Evolutionary conservation across 2,888 invertebrate genomes (phyloP), one percentile per base, ranked within the genome.

Genomic region (Sceliomorpha sp.): DNA sequence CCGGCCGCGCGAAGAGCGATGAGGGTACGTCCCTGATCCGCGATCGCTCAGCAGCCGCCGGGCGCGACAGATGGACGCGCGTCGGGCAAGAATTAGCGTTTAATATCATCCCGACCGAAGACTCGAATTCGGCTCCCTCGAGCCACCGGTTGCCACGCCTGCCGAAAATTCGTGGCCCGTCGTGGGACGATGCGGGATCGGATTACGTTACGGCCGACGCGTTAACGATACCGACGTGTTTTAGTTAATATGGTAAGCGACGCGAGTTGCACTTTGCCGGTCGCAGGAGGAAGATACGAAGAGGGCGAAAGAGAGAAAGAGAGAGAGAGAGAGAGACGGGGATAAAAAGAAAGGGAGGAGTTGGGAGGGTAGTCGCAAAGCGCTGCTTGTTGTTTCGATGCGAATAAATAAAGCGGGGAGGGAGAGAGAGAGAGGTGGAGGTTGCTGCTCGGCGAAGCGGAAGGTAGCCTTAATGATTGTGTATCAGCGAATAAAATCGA

Each of bases 61-160:
- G 12, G 14, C n/a, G 20, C 73, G 73, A 68, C 73, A 73, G 73
- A 70, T 73, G 73, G 67, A 73, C 62, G 45, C 7, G 67, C 63
- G 44, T 58, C 34, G 55, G 34, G n/a, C 34, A 70, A 60, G 64
- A 73, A 68, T 72, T 68, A 72, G 45, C 63, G 50, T 62, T 59
- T 66, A 66, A 69, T 72, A 66, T 51, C 51, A n/a, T 55, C 55
- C 48, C 20, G 26, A 34, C 42, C 9, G 51, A 24, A 14, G 53
- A 20, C 9, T 51, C 47, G 31, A 37, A 45, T 39, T 62, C 45
- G n/a, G n/a, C n/a, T n/a, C n/a, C n/a, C n/a, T n/a, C n/a, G n/a
- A n/a, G n/a, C n/a, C n/a, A n/a, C n/a, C n/a, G n/a, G n/a, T n/a
- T n/a, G n/a, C n/a, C 20, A 20, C 20, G 20, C 20, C 5, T 4